phyloP scores from a whole-genome alignment of 2,888 invertebrate genomes.

The Drosophila helvetica region DNA sequence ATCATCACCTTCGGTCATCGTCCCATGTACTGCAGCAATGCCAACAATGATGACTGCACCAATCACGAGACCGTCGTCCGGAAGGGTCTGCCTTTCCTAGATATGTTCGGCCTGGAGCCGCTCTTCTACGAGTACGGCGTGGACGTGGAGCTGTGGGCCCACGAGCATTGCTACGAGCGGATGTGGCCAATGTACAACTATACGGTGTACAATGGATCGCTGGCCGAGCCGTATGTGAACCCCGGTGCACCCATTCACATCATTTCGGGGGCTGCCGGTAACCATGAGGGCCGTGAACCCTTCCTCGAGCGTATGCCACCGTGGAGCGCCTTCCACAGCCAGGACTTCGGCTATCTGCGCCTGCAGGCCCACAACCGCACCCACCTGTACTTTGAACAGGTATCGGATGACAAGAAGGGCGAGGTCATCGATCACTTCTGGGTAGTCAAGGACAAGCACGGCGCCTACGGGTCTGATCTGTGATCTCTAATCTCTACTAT shows the following conservation, averaged over 20 bases:
- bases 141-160: constrained; percentile 97
- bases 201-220: constrained; percentile 87
- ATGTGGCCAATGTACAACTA: constrained; percentile 97
- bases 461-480: constrained; percentile 54
- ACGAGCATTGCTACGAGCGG: constrained; percentile 98
- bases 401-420: constrained; percentile 89
- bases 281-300: constrained; percentile 92
- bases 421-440: constrained; percentile 88
- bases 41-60: constrained; percentile 91
- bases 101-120: constrained; percentile 91
- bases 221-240: constrained; percentile 85
- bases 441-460: constrained; percentile 86
- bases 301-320: constrained; percentile 86
- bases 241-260: constrained; percentile 95
- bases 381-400: constrained; percentile 95
- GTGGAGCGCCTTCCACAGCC: constrained; percentile 94
- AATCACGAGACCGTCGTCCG: constrained; percentile 87
- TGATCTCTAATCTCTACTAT: not conserved
- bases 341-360: constrained; percentile 96
- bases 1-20: constrained; percentile 93
- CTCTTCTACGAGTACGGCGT: constrained; percentile 95
- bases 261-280: constrained; percentile 94
- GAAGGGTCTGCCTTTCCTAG: constrained; percentile 87
- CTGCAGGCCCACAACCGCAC: constrained; percentile 91
- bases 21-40: constrained; percentile 96